Percentiles rank a stretch among this genome's conserved stretches.
Evolutionary conservation across 2,888 invertebrate species (phyloP).

Genomic region (Syrista parreyssii): DNA sequence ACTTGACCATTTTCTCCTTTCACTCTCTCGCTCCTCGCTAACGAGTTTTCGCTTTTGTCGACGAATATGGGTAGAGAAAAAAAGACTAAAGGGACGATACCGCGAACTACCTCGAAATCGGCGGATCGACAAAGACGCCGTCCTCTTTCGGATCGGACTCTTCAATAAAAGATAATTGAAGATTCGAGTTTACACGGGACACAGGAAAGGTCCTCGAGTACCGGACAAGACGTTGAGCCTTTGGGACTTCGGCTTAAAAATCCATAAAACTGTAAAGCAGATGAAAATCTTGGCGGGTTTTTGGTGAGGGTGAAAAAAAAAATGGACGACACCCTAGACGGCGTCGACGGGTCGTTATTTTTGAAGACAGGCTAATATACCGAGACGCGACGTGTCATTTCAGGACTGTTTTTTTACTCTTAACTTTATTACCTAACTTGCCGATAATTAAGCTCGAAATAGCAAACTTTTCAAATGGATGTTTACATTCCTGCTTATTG

Average conservation of each 20-base stretch:
- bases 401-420: not conserved
- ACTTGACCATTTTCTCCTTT: not conserved
- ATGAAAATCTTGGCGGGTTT: constrained; percentile 20
- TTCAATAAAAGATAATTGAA: constrained; percentile 25
- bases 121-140: not conserved
- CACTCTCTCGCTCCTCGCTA: not conserved
- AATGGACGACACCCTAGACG: constrained; percentile 1
- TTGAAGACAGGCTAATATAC: not conserved
- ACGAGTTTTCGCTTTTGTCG: not conserved
- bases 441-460: not conserved
- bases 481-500: not conserved
- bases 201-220: constrained; percentile 10
- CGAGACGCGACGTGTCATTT: not conserved
- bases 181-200: constrained; percentile 15
- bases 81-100: not conserved
- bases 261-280: constrained; percentile 25
- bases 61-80: not conserved
- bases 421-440: not conserved
- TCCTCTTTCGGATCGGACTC: not conserved
- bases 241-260: constrained; percentile 15
- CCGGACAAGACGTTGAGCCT: constrained; percentile 6
- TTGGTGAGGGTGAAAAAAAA: not conserved
- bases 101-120: not conserved
- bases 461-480: not conserved
- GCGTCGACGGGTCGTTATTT: constrained; percentile 10